Percentiles rank a stretch among this genome's conserved stretches.
phyloP scores from a whole-genome alignment of 1,140 invertebrate species.

The Lamellibrachia luymesi region DNA sequence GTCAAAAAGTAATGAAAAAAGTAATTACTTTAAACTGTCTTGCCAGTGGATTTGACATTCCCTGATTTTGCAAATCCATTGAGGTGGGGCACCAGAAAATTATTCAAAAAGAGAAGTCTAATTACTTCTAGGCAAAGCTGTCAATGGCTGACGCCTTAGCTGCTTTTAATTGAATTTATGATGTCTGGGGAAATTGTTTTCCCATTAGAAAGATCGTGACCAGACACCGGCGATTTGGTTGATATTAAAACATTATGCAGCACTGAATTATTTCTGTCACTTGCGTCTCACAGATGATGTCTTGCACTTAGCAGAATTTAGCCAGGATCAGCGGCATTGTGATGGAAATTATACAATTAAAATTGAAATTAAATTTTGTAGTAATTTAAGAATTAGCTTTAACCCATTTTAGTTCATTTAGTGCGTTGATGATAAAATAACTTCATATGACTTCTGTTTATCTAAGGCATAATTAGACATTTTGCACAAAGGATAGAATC shows the following conservation, averaged over 20 bases:
- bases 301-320: neutral
- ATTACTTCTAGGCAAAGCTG: neutral
- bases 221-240: neutral
- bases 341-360: neutral
- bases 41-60: neutral
- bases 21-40: neutral
- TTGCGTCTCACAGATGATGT: neutral
- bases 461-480: too few relatives aligned
- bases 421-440: neutral
- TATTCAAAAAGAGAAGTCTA: neutral
- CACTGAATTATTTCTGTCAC: neutral
- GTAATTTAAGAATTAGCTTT: too few relatives aligned
- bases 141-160: neutral
- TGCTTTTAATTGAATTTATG: neutral
- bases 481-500: too few relatives aligned
- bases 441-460: too few relatives aligned
- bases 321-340: neutral
- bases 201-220: neutral
- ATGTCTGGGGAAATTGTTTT: neutral
- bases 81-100: neutral
- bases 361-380: neutral
- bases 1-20: neutral
- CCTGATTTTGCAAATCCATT: neutral
- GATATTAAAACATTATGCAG: slow-evolving; percentile 1
- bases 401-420: too few relatives aligned